Evolutionary conservation across 2,797 vertebrate genomes (phyloP).

Genomic region (Alosa sapidissima): DNA sequence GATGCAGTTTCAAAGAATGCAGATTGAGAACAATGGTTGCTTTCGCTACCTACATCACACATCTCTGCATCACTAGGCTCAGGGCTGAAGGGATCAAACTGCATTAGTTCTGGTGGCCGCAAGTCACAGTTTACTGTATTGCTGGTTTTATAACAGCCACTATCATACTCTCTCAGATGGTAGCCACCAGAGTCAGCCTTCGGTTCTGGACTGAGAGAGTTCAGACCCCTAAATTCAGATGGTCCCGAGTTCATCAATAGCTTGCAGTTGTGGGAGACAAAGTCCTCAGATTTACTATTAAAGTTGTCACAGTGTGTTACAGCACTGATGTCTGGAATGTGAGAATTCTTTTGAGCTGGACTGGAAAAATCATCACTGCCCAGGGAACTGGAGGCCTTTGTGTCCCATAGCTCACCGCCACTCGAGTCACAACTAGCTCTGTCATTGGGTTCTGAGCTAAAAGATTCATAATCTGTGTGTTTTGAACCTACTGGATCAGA

Average conservation of each 20-base stretch:
- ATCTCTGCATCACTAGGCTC: constrained; percentile 32
- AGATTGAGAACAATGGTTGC: constrained; percentile 32
- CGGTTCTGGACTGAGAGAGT: constrained; percentile 35
- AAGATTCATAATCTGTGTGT: neutral
- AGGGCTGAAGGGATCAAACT: constrained; percentile 46
- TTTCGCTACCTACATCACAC: constrained; percentile 19
- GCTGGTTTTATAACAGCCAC: neutral
- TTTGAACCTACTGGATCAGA: neutral
- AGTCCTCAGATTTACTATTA: constrained; percentile 20
- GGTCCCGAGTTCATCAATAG: constrained; percentile 23
- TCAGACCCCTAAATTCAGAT: constrained; percentile 37
- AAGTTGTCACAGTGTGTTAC: constrained; percentile 26
- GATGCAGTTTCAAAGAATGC: constrained; percentile 18
- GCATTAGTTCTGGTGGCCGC: constrained; percentile 40
- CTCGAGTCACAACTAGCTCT: constrained; percentile 2
- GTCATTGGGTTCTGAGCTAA: neutral
- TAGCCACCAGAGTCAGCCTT: neutral
- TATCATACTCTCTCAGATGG: neutral
- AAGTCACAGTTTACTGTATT: neutral
- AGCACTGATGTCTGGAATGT: neutral
- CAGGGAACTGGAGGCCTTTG: neutral
- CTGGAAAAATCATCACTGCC: neutral
- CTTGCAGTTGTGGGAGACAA: constrained; percentile 4
- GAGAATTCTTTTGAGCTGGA: neutral
- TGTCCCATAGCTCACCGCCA: neutral